phyloP scores from a whole-genome alignment of 2,113 vertebrate genomes.

The Empidonax alnorum region DNA sequence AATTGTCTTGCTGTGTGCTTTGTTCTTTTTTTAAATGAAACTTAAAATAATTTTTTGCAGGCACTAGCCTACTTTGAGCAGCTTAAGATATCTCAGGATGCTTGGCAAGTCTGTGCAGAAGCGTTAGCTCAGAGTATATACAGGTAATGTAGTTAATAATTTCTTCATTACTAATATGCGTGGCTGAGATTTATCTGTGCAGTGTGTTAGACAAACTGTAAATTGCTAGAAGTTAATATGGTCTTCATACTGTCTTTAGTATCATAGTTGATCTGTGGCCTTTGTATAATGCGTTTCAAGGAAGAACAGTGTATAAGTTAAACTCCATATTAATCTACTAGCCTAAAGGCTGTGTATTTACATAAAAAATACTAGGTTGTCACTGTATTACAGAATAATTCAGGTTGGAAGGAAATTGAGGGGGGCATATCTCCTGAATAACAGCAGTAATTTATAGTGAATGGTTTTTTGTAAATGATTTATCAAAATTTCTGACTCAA shows the following conservation, averaged over 20 bases:
- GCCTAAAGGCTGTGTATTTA: not conserved
- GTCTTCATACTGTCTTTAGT: not conserved
- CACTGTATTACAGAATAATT: not conserved
- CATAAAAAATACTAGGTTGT: not conserved
- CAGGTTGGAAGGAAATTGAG: not conserved
- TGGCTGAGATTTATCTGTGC: not conserved
- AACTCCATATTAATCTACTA: not conserved
- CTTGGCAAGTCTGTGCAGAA: conserved; percentile 97
- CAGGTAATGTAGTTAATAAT: conserved; percentile 78
- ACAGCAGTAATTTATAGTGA: not conserved
- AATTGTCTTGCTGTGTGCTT: not conserved
- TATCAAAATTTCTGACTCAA: not conserved
- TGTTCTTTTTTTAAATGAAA: not conserved
- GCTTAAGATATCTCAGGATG: conserved; percentile 94
- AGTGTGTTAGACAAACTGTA: not conserved
- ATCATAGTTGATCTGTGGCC: not conserved
- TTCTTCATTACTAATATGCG: not conserved
- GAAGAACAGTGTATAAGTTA: not conserved
- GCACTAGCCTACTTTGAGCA: conserved; percentile 97
- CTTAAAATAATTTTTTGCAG: conserved; percentile 70
- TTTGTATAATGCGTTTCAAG: not conserved
- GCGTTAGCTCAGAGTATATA: conserved; percentile 91
- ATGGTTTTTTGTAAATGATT: not conserved
- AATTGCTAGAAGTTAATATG: not conserved
- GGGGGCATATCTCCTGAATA: not conserved